Evolutionary conservation across 2,888 invertebrate species (phyloP), one percentile per base, ranked within the genome.

Genomic region (Sminthurinus aureus): DNA sequence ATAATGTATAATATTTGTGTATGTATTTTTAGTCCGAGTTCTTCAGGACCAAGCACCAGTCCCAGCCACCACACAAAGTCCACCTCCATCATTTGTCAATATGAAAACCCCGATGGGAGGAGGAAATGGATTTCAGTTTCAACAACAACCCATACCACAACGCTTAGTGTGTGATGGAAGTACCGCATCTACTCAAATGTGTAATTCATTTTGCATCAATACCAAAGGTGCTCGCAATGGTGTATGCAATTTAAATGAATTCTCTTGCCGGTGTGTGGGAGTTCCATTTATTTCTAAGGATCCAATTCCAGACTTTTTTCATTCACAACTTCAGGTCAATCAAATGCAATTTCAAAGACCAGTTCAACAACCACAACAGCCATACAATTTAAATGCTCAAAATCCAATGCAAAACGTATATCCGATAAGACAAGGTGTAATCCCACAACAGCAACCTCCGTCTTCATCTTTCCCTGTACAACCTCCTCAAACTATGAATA

Each of bases 191-290:
- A 83, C 85, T 50, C 81, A 24, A 15, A 83, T 84, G 20, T 88
- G 88, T 67, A 84, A 86, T 58, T 38, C 85, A 4, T 88, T 88
- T 50, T 88, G 88, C 71, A 84, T 66, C 81, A n/a, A 79, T 58
- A 83, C 85, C 78, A 38, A 85, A 52, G 81, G 80, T 22, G 78
- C 64, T 8, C 24, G 64, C 0, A 69, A 80, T 51, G 88, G 88
- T 12, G 50, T 81, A 15, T 88, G 88, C 26, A 85, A 87, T 64
- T 75, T 66, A 12, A 82, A 83, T 51, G 83, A 86, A 13, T 77
- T 74, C 50, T 84, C 86, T 4, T 87, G 87, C 71, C 82, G 83
- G 3, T 87, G 87, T 75, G 83, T 79, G 50, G 86, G 85, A 20
- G 85, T 87, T 51, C 85, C 64, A 20, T 79, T 79, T 69, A 79